Conservation (phyloP, 1,140 invertebrate species). For the Apis laboriosa region DNA sequence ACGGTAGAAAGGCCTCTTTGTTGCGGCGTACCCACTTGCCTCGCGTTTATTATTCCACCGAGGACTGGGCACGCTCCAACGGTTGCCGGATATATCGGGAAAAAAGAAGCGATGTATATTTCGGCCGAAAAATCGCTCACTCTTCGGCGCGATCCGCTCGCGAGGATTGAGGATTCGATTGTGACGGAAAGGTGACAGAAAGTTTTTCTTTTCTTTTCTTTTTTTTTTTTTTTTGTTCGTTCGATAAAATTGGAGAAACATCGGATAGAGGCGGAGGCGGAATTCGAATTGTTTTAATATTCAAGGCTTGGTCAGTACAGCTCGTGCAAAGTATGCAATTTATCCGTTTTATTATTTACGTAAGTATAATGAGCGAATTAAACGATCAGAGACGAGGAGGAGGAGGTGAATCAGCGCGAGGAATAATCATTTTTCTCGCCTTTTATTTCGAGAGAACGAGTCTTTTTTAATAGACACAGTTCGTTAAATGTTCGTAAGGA, state of each 20-base stretch:
- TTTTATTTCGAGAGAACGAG: too few relatives aligned
- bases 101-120: conserved; percentile 8
- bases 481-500: too few relatives aligned
- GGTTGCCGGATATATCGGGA: conserved; percentile 10
- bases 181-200: not conserved
- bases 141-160: not conserved
- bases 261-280: not conserved
- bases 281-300: conserved; percentile 1
- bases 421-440: too few relatives aligned
- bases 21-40: conserved; percentile 48
- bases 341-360: not conserved
- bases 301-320: not conserved
- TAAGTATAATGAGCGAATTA: conserved; percentile 1
- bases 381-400: not conserved
- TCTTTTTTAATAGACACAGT: too few relatives aligned
- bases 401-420: not conserved
- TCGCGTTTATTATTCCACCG: conserved; percentile 60
- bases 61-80: conserved; percentile 43
- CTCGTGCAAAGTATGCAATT: not conserved
- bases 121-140: not conserved
- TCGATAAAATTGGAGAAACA: not conserved
- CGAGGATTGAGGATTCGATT: too few relatives aligned
- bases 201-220: not conserved
- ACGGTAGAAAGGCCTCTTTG: conserved; percentile 57
- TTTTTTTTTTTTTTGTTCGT: too few relatives aligned